Percentiles rank a stretch among this genome's conserved stretches.
These are phyloP conservation scores for Limnephilus lunatus DNA, from an alignment of 2,888 invertebrate species.

Conservation along the genomic window DNA sequence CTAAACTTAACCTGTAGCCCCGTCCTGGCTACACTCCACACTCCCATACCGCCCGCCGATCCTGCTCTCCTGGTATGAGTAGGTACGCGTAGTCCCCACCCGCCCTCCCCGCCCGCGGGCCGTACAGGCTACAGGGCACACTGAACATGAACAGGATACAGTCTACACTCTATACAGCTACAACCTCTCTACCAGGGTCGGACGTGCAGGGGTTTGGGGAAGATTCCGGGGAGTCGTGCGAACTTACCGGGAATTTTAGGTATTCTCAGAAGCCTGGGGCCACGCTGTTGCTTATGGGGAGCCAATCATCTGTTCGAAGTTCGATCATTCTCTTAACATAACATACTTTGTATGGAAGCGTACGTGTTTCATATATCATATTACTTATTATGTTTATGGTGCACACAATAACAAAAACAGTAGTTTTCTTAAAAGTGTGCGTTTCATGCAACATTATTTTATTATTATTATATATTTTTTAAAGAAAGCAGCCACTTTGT, in stretches of 20 bases:
- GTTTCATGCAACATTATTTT: no score
- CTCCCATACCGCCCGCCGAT: background rate
- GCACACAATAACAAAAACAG: no score
- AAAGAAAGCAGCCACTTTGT: no score
- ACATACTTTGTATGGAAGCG: background rate
- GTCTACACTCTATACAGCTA: background rate
- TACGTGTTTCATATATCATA: background rate
- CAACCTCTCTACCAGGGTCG: background rate
- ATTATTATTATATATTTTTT: no score
- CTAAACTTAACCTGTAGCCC: constrained; percentile 55
- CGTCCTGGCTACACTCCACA: background rate
- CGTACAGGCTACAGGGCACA: background rate
- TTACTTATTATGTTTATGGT: no score
- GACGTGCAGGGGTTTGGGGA: background rate
- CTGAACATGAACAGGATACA: background rate
- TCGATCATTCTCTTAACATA: background rate
- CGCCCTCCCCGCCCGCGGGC: background rate
- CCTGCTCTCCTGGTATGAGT: background rate
- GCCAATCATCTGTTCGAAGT: background rate
- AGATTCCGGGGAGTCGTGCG: constrained; percentile 25
- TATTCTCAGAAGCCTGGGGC: constrained; percentile 14
- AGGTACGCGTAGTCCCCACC: background rate
- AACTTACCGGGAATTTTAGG: constrained; percentile 22
- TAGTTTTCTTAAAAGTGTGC: no score
- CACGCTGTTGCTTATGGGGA: background rate